phyloP scores from a whole-genome alignment of 2,888 invertebrate species.

The Platypus cylindrus region DNA sequence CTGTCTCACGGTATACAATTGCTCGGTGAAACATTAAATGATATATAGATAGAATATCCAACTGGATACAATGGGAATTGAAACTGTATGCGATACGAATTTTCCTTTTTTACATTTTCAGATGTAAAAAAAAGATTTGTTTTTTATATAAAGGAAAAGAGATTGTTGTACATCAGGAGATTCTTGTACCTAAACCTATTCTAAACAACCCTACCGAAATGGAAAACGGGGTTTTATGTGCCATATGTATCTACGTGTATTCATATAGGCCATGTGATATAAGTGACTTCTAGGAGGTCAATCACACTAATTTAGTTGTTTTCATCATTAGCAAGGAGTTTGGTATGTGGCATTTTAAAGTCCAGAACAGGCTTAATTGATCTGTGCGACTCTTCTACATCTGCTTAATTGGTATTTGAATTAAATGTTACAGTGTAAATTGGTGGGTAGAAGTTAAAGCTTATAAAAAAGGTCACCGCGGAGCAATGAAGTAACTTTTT shows the following conservation, averaged over 20 bases:
- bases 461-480: slow-evolving; percentile 17
- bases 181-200: too few species aligned
- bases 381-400: slow-evolving; percentile 24
- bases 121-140: too few species aligned
- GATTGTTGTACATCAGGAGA: too few species aligned
- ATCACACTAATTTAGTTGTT: slow-evolving; percentile 22
- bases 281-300: slow-evolving; percentile 18
- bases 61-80: too few species aligned
- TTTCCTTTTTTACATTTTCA: too few species aligned
- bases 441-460: slow-evolving; percentile 15
- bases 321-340: slow-evolving; percentile 21
- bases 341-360: slow-evolving; percentile 21
- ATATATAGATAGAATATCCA: too few species aligned
- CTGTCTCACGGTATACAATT: slow-evolving; percentile 17
- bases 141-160: too few species aligned
- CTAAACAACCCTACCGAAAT: too few species aligned
- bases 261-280: slow-evolving; percentile 9
- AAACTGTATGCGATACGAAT: too few species aligned
- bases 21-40: too few species aligned
- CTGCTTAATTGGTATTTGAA: slow-evolving; percentile 25
- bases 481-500: slow-evolving; percentile 14
- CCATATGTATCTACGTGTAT: too few species aligned
- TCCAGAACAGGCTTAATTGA: slow-evolving; percentile 22
- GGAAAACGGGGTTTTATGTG: too few species aligned
- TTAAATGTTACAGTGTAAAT: slow-evolving; percentile 23